phyloP scores from a whole-genome alignment of 2,113 vertebrate genomes.

The Pavo muticus region DNA sequence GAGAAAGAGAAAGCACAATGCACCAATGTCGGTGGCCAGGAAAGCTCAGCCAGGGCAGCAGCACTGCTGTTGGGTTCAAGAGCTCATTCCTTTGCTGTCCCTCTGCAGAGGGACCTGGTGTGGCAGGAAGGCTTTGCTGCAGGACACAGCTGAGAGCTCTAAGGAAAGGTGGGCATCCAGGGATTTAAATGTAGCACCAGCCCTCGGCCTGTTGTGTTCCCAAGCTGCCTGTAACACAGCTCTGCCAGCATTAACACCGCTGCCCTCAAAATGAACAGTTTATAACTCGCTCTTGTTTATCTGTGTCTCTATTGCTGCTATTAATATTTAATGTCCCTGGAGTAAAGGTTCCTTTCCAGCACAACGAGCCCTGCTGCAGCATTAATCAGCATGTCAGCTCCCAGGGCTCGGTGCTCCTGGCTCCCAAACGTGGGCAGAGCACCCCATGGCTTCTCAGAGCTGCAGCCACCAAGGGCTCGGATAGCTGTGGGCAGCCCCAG shows the following conservation, averaged over 20 bases:
- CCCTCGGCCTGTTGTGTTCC: not conserved
- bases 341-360: constrained; percentile 55
- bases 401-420: not conserved
- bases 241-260: not conserved
- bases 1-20: not conserved
- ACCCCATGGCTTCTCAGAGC: rapidly evolving
- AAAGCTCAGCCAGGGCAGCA: not conserved
- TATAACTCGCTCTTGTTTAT: constrained; percentile 70
- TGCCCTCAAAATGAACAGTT: constrained; percentile 63
- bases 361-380: constrained; percentile 13
- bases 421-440: not conserved
- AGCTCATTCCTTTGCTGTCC: not conserved
- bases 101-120: rapidly evolving
- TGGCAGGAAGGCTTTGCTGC: not conserved
- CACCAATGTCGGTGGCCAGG: not conserved
- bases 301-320: constrained; percentile 62
- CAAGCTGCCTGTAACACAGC: not conserved
- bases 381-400: constrained; percentile 34
- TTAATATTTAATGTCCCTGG: constrained; percentile 76
- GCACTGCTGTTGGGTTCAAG: not conserved
- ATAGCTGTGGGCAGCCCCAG: not conserved
- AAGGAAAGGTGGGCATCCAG: not conserved
- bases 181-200: not conserved
- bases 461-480: rapidly evolving
- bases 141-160: not conserved